Evolutionary conservation across 2,797 vertebrate genomes (phyloP), one percentile per base, ranked within the genome.

Genomic region (Phrynocephalus guinanensis): DNA sequence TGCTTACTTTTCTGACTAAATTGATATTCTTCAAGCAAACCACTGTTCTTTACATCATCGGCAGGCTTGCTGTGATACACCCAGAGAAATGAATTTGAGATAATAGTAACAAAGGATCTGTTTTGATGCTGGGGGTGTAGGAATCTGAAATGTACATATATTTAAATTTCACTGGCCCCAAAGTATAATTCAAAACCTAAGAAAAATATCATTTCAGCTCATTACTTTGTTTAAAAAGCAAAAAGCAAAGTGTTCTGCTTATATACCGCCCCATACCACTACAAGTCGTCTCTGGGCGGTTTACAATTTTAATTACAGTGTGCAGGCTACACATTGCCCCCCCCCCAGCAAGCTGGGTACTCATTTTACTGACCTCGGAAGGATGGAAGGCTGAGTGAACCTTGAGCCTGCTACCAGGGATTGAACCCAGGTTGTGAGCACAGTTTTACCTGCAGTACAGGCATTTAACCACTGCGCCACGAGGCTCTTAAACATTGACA

Each of bases 161-260:
- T 73, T 80, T 92, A 50, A 70, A 48, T 90, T 93, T 84, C 71
- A 88, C 85, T 79, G 87, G 67, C 22, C n/a, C 71, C 66, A 44
- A 80, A 71, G 81, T 85, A 86, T 90, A 92, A 91, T 90, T 91
- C 89, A 89, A 79, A 78, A 48, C 79, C 20, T 77, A 84, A 24
- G 72, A 81, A 86, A 78, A 68, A 82, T 87, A 92, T 89, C 20
- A 79, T 89, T 88, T 89, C 83, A 63, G 73, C 88, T 87, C 83
- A 85, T 91, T 88, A 87, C 91, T 83, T 87, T 86, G 68, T 90
- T 92, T 93, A n/a, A n/a, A n/a, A n/a, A n/a, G n/a, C n/a, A n/a
- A n/a, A n/a, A n/a, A n/a, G n/a, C n/a, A n/a, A n/a, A n/a, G n/a
- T n/a, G n/a, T n/a, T n/a, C n/a, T n/a, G n/a, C n/a, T n/a, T n/a